A percentile compares a stretch with the other conserved stretches of the same genome.
phyloP scores from a whole-genome alignment of 92 coral and sea anemone species.

The Pocillopora grandis region DNA sequence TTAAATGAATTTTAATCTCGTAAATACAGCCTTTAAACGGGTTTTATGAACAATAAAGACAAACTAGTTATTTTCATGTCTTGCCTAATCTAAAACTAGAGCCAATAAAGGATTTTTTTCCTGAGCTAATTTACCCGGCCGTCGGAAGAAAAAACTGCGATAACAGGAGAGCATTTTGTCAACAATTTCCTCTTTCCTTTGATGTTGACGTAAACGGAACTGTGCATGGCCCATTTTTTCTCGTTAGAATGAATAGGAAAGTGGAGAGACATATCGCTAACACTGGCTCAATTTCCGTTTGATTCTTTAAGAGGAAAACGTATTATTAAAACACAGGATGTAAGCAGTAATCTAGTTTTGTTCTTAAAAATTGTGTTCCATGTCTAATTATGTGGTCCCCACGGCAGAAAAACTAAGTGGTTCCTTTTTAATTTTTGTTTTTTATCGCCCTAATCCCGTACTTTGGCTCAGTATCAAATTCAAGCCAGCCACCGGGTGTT shows the following conservation, averaged over 20 bases:
- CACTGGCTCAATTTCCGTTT: slow-evolving; percentile 73
- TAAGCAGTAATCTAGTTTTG: slow-evolving; percentile 78
- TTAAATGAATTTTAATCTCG: slow-evolving; percentile 1
- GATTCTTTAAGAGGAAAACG: slow-evolving; percentile 50
- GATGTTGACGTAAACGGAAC: slow-evolving; percentile 49
- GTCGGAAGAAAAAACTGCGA: slow-evolving; percentile 27
- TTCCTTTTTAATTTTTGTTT: slow-evolving; percentile 8
- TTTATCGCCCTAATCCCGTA: slow-evolving; percentile 11
- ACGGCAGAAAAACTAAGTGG: slow-evolving; percentile 54
- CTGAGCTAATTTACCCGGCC: slow-evolving; percentile 17
- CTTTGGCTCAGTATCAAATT: slow-evolving; percentile 10
- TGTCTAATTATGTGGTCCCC: slow-evolving; percentile 70
- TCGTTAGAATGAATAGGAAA: slow-evolving; percentile 68
- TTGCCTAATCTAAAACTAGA: slow-evolving; percentile 4
- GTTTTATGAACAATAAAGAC: slow-evolving; percentile 5
- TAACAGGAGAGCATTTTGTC: slow-evolving; percentile 21
- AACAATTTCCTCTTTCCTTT: slow-evolving; percentile 33
- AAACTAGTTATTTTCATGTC: background rate
- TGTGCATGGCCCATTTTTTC: slow-evolving; percentile 53
- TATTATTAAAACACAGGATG: slow-evolving; percentile 85
- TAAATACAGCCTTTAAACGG: background rate
- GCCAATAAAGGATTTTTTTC: slow-evolving; percentile 23
- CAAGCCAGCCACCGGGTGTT: background rate
- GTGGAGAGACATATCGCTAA: slow-evolving; percentile 71
- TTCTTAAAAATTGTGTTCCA: slow-evolving; percentile 68